These are phyloP conservation scores for Lota lota DNA, from an alignment of 2,113 vertebrate species.

Conservation along the genomic window DNA sequence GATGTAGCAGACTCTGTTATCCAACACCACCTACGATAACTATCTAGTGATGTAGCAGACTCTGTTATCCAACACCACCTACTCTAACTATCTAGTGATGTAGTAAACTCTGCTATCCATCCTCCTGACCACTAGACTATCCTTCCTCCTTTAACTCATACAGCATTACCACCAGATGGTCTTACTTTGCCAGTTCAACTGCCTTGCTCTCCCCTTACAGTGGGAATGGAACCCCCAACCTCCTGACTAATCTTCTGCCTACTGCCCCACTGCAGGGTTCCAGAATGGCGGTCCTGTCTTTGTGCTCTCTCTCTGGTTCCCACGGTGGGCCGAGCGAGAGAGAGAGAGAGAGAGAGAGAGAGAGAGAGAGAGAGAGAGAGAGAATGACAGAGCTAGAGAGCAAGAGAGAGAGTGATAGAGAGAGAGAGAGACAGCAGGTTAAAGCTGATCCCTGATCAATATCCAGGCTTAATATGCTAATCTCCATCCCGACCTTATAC, in stretches of 20 bases:
- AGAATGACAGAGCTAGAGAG: too few species aligned
- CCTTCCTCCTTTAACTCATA: too few species aligned
- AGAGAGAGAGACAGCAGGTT: neutral
- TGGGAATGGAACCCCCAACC: neutral
- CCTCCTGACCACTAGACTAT: too few species aligned
- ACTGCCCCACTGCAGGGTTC: neutral
- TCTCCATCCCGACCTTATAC: slow-evolving; percentile 48
- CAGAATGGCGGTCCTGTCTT: neutral
- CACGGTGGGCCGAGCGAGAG: neutral
- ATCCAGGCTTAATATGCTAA: slow-evolving; percentile 55
- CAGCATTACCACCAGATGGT: too few species aligned
- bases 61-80: too few species aligned
- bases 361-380: neutral
- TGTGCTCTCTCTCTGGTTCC: neutral
- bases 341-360: neutral
- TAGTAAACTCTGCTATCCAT: too few species aligned
- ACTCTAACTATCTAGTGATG: too few species aligned
- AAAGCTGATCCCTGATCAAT: slow-evolving; percentile 37
- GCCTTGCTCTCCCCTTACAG: neutral
- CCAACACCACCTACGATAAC: too few species aligned
- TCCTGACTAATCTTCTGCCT: neutral
- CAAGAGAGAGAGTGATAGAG: too few species aligned
- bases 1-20: too few species aligned
- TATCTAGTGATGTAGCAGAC: too few species aligned
- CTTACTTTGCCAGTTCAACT: too few species aligned